Conservation (phyloP, 2,113 vertebrate species). For the Phalacrocorax pelagicus region DNA sequence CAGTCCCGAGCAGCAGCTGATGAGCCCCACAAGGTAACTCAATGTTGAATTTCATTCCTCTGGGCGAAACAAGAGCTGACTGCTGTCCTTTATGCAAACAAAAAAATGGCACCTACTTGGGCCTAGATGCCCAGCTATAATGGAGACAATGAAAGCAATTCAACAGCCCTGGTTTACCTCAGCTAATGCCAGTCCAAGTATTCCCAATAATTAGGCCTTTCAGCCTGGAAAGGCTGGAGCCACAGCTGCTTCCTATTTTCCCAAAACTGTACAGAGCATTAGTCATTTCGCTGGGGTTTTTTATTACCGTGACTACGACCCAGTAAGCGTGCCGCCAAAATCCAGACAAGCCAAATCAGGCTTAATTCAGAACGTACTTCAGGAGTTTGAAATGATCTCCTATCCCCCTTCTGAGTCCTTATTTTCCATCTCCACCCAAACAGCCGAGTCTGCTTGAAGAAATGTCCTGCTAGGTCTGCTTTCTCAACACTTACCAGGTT, state of each 20-base stretch:
- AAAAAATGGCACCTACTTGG: conserved; percentile 24
- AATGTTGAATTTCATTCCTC: background rate
- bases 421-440: background rate
- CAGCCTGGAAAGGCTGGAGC: conserved; percentile 53
- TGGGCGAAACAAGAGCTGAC: conserved; percentile 22
- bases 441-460: background rate
- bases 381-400: background rate
- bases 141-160: conserved; percentile 39
- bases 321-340: background rate
- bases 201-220: conserved; percentile 63
- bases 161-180: conserved; percentile 24
- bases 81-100: background rate
- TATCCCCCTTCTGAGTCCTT: background rate
- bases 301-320: conserved; percentile 23
- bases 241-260: conserved; percentile 66
- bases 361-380: background rate
- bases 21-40: background rate
- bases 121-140: background rate
- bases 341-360: background rate
- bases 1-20: background rate
- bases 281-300: conserved; percentile 43
- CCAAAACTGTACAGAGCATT: conserved; percentile 40
- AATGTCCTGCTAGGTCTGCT: background rate
- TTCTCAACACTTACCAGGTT: background rate
- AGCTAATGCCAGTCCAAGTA: conserved; percentile 42